Evolutionary conservation across 2,113 vertebrate genomes (phyloP).

Genomic region (Eurypyga helias): DNA sequence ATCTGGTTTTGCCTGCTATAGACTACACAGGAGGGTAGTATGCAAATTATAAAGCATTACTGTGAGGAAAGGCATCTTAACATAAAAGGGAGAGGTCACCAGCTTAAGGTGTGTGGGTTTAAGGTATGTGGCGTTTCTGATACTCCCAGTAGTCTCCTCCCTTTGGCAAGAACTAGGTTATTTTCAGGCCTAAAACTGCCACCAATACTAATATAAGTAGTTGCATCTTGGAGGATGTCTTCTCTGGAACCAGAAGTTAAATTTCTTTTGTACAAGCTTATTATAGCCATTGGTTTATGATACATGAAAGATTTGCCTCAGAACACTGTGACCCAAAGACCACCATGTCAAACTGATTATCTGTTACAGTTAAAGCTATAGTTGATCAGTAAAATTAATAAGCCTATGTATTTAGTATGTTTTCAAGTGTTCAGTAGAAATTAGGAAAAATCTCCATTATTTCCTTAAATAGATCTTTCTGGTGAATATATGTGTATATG

Average conservation of each 20-base stretch:
- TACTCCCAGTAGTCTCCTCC: not conserved
- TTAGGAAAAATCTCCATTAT: not conserved
- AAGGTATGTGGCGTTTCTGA: constrained; percentile 11
- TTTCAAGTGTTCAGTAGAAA: not conserved
- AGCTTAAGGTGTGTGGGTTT: not conserved
- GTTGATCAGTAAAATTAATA: not conserved
- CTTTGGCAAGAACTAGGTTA: not conserved
- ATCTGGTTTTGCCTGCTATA: not conserved
- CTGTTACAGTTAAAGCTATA: not conserved
- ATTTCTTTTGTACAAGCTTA: not conserved
- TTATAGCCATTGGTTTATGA: not conserved
- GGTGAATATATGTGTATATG: not conserved
- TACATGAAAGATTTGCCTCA: not conserved
- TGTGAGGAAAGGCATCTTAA: not conserved
- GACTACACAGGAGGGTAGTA: not conserved
- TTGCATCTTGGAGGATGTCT: not conserved
- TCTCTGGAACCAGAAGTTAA: not conserved
- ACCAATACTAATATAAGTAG: not conserved
- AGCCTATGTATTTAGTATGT: not conserved
- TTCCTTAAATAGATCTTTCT: not conserved
- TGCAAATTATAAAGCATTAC: not conserved
- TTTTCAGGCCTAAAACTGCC: not conserved
- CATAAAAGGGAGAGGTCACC: not conserved
- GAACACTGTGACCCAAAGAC: not conserved
- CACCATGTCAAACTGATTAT: not conserved